Evolutionary conservation across 2,113 vertebrate genomes (phyloP), one percentile per base, ranked within the genome.

Genomic region (Aphyosemion australe): DNA sequence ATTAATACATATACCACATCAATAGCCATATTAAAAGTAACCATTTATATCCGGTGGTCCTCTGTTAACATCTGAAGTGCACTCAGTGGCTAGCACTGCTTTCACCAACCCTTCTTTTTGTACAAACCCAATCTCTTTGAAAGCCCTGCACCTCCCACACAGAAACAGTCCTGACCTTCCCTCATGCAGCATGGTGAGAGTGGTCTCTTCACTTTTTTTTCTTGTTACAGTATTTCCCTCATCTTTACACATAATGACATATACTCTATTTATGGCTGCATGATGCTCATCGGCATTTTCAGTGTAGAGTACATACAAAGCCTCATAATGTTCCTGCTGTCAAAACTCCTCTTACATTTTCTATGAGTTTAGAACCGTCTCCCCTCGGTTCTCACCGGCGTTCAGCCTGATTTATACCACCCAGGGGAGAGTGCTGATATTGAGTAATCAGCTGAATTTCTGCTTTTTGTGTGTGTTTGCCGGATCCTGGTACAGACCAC

Each of bases 1-100:
- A n/a, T n/a, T n/a, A n/a, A n/a, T n/a, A n/a, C n/a, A n/a, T n/a
- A n/a, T n/a, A n/a, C n/a, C n/a, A n/a, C n/a, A n/a, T n/a, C n/a
- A n/a, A n/a, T n/a, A n/a, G n/a, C 11, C 16, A 46, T 46, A 7
- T 86, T 89, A 84, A 79, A 85, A 85, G 84, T 76, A 66, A 63
- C 61, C 59, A 67, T 65, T 82, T 82, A 80, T 74, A 72, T 76
- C 58, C 68, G 64, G 52, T 61, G 73, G 78, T 84, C 82, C 80
- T 73, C n/a, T 87, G 84, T 86, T 70, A 84, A 87, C 80, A 86
- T 81, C 67, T 92, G 84, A 88, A 92, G 92, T 74, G 89, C 90
- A 88, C 91, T 93, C 84, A 74, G 79, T 73, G 65, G 74, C 84
- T n/a, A n/a, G n/a, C n/a, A n/a, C n/a, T n/a, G n/a, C n/a, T n/a